phyloP scores from a whole-genome alignment of 92 coral and sea anemone species.

The Epizoanthus fatuus region DNA sequence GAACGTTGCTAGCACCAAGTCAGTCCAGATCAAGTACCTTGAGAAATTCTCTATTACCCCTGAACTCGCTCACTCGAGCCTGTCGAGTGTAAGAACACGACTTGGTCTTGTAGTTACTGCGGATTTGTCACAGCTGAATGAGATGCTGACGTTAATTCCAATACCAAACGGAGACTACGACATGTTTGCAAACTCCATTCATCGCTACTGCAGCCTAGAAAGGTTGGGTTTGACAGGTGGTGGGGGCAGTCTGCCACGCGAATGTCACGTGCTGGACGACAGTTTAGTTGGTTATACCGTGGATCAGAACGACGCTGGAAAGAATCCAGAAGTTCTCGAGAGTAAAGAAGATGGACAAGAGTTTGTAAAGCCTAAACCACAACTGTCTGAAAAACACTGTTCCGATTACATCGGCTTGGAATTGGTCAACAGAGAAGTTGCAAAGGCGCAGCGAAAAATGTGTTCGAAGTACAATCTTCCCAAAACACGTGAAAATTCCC shows the following conservation, averaged over 20 bases:
- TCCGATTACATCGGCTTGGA: constrained; percentile 8
- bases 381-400: background rate
- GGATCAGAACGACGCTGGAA: constrained; percentile 9
- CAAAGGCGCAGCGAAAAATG: constrained; percentile 5
- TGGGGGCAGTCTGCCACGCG: constrained; percentile 21
- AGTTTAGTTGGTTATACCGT: background rate
- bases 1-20: constrained; percentile 41
- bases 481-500: constrained; percentile 17
- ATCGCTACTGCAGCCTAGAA: constrained; percentile 76
- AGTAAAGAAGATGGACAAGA: background rate
- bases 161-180: constrained; percentile 78
- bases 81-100: constrained; percentile 51
- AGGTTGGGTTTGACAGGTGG: constrained; percentile 54
- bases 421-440: constrained; percentile 2
- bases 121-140: constrained; percentile 48
- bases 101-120: constrained; percentile 69
- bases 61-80: constrained; percentile 49
- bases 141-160: constrained; percentile 70
- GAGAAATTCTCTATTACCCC: constrained; percentile 58
- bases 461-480: constrained; percentile 35
- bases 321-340: background rate
- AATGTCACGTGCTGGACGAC: constrained; percentile 1
- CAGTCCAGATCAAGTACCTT: constrained; percentile 68
- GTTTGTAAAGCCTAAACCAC: background rate
- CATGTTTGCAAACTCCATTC: constrained; percentile 44